Conservation (phyloP, 2,113 vertebrate species). For the Pygoscelis adeliae region DNA sequence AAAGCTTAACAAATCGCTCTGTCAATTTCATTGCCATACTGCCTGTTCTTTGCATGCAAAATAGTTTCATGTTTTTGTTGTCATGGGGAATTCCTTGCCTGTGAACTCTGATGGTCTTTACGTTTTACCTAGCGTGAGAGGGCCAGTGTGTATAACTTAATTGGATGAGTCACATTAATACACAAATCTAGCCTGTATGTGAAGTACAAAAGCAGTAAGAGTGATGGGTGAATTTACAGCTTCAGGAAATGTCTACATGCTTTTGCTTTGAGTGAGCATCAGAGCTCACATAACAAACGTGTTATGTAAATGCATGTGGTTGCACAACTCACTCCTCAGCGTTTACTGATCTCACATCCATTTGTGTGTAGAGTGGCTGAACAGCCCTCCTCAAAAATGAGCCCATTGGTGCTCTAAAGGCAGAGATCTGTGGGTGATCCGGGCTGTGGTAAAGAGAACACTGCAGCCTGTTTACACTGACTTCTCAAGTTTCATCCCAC, state of each 20-base stretch:
- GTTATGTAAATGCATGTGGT: background rate
- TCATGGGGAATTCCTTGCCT: background rate
- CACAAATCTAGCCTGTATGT: background rate
- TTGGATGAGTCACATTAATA: constrained; percentile 5
- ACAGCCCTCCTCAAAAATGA: background rate
- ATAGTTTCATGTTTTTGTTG: background rate
- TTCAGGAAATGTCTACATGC: background rate
- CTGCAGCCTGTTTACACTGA: fast-evolving
- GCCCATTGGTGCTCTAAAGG: fast-evolving
- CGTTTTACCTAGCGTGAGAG: background rate
- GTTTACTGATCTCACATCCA: background rate
- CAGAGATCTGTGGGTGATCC: background rate
- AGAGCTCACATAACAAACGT: background rate
- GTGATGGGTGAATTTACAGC: background rate
- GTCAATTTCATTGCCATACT: background rate
- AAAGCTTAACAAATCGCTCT: background rate
- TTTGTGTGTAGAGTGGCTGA: background rate
- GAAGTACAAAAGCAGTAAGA: background rate
- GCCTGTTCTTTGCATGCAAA: background rate
- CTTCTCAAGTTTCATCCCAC: background rate
- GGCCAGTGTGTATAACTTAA: background rate
- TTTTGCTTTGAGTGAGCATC: background rate
- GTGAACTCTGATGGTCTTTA: background rate
- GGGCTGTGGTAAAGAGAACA: background rate
- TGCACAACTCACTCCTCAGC: background rate